Evolutionary conservation across 2,113 vertebrate species (phyloP).

Genomic region (Sylvilagus bachmani): DNA sequence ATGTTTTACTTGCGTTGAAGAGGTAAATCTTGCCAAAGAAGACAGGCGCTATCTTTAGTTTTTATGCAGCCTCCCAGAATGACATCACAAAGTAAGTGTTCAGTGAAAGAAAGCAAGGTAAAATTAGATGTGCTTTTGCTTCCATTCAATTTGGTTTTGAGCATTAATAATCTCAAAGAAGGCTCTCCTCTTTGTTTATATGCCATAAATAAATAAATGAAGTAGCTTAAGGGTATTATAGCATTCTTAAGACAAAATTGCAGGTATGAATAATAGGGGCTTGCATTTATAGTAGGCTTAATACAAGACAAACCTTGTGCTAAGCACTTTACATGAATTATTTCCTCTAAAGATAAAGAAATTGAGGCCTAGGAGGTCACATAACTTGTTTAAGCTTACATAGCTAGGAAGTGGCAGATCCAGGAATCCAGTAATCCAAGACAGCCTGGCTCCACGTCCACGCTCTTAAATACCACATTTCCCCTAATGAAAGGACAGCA

Average conservation of each 20-base stretch:
- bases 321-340: conserved; percentile 66
- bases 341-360: conserved; percentile 60
- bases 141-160: conserved; percentile 38
- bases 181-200: conserved; percentile 27
- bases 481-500: conserved; percentile 57
- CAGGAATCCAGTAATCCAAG: conserved; percentile 70
- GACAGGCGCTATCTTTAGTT: not conserved
- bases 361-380: conserved; percentile 50
- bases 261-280: conserved; percentile 56
- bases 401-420: conserved; percentile 56
- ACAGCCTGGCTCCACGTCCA: conserved; percentile 68
- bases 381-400: conserved; percentile 66
- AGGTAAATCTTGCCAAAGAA: conserved; percentile 25
- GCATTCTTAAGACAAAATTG: conserved; percentile 48
- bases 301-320: conserved; percentile 43
- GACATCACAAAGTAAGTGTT: conserved; percentile 20
- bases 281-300: conserved; percentile 53
- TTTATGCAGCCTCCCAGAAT: not conserved
- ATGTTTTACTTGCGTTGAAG: conserved; percentile 22
- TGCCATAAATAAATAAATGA: conserved; percentile 30
- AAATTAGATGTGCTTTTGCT: conserved; percentile 44
- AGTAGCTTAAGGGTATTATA: conserved; percentile 40
- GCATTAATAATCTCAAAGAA: conserved; percentile 53
- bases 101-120: conserved; percentile 23
- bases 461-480: conserved; percentile 53